Evolutionary conservation across 2,888 invertebrate genomes (phyloP).

Genomic region (Allophyes oxyacanthae): DNA sequence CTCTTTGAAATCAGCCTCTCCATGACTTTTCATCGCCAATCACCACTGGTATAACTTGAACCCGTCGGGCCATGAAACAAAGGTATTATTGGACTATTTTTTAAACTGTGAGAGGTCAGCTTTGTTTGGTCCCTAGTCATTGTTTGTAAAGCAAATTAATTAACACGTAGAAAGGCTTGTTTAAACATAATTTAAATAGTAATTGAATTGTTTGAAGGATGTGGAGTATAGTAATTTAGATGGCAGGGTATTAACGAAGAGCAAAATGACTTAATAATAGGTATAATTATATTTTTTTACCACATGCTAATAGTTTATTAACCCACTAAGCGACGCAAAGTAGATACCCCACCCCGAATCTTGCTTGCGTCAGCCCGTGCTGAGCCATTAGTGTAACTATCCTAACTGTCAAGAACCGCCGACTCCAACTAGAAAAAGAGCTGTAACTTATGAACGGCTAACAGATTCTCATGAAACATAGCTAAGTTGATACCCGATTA

Average conservation of each 20-base stretch:
- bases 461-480: too few relatives aligned
- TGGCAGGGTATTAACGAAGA: conserved; percentile 6
- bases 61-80: conserved; percentile 15
- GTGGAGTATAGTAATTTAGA: conserved; percentile 10
- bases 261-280: not conserved
- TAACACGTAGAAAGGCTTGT: conserved; percentile 54
- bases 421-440: too few relatives aligned
- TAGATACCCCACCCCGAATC: too few relatives aligned
- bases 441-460: too few relatives aligned
- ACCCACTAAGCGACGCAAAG: too few relatives aligned
- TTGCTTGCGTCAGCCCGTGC: too few relatives aligned
- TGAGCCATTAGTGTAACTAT: too few relatives aligned
- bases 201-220: conserved; percentile 47
- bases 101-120: conserved; percentile 24
- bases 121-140: conserved; percentile 33
- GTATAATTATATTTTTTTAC: too few relatives aligned
- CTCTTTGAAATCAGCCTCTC: conserved; percentile 59
- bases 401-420: too few relatives aligned
- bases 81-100: not conserved
- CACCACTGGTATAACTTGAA: conserved; percentile 39
- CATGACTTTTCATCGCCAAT: conserved; percentile 60
- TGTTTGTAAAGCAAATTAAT: conserved; percentile 62
- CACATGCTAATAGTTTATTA: too few relatives aligned
- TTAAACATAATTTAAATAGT: conserved; percentile 53
- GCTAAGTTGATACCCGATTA: too few relatives aligned